These are phyloP conservation scores for Zingel zingel DNA, from an alignment of 2,113 vertebrate genomes.

Conservation along the genomic window DNA sequence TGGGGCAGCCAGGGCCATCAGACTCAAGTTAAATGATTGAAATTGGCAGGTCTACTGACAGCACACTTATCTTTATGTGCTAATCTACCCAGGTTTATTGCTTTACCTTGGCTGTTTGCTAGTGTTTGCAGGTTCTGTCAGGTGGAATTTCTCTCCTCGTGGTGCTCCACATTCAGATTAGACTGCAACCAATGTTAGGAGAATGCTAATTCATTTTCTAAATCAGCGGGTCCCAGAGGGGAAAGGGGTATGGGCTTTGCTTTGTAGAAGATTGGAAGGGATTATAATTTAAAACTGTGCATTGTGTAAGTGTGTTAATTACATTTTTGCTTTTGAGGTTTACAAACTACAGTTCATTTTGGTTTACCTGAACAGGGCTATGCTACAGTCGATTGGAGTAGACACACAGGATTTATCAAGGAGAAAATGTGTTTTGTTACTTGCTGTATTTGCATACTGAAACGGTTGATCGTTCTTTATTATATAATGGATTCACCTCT, in stretches of 20 bases:
- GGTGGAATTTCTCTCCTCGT: conserved; percentile 29
- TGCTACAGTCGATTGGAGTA: not conserved
- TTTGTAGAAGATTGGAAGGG: conserved; percentile 24
- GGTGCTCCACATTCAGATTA: conserved; percentile 38
- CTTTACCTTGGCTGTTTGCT: conserved; percentile 51
- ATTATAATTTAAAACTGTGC: conserved; percentile 32
- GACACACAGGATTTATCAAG: conserved; percentile 34
- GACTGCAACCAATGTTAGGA: conserved; percentile 36
- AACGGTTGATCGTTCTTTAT: conserved; percentile 59
- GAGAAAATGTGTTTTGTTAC: conserved; percentile 51
- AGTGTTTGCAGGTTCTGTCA: conserved; percentile 48
- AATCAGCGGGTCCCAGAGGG: not conserved
- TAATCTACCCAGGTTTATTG: conserved; percentile 58
- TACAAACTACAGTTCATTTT: not conserved
- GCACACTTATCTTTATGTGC: conserved; percentile 66
- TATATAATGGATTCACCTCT: conserved; percentile 68
- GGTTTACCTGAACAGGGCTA: not conserved
- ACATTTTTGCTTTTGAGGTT: conserved; percentile 4
- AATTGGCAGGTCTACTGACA: conserved; percentile 63
- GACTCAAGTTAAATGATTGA: conserved; percentile 53
- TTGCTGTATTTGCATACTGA: conserved; percentile 51
- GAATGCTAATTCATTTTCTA: conserved; percentile 45
- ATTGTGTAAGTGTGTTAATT: conserved; percentile 8
- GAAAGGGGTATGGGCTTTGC: not conserved
- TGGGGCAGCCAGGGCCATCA: conserved; percentile 37